Percentiles rank a stretch among this genome's conserved stretches.
Evolutionary conservation across 2,797 vertebrate species (phyloP).

Genomic region (Peromyscus nudipes): DNA sequence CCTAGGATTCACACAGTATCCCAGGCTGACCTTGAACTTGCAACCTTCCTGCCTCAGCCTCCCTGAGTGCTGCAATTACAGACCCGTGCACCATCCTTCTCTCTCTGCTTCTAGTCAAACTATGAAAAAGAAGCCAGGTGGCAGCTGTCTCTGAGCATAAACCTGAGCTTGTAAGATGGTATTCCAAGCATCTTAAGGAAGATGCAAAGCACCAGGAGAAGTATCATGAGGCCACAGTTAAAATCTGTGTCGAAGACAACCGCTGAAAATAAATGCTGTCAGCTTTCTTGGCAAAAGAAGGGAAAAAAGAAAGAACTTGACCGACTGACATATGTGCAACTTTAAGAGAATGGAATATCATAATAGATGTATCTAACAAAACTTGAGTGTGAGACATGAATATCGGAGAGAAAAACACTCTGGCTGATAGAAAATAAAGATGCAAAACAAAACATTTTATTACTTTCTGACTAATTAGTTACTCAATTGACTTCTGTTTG

Average conservation of each 20-base stretch:
- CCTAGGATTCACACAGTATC: not conserved
- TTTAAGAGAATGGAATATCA: not conserved
- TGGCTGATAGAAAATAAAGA: not conserved
- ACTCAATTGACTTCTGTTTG: not conserved
- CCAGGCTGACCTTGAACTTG: not conserved
- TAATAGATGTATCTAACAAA: not conserved
- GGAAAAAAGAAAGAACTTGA: not conserved
- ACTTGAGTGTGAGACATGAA: not conserved
- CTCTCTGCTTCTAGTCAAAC: not conserved
- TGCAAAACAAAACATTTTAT: not conserved
- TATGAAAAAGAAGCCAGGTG: not conserved
- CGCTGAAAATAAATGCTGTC: not conserved
- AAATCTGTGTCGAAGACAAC: not conserved
- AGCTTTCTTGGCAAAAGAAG: not conserved
- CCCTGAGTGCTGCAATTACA: not conserved
- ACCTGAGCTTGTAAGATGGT: not conserved
- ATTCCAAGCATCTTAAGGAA: not conserved
- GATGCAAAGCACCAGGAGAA: not conserved
- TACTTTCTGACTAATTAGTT: constrained; percentile 19
- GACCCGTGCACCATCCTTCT: not conserved
- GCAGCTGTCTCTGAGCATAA: not conserved
- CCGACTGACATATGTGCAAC: not conserved
- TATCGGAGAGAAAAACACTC: not conserved
- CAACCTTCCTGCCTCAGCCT: not conserved
- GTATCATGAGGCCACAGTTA: not conserved